A percentile compares a stretch with the other conserved stretches of the same genome.
Conservation (phyloP, 2,797 vertebrate species). For the Florisuga fusca region DNA sequence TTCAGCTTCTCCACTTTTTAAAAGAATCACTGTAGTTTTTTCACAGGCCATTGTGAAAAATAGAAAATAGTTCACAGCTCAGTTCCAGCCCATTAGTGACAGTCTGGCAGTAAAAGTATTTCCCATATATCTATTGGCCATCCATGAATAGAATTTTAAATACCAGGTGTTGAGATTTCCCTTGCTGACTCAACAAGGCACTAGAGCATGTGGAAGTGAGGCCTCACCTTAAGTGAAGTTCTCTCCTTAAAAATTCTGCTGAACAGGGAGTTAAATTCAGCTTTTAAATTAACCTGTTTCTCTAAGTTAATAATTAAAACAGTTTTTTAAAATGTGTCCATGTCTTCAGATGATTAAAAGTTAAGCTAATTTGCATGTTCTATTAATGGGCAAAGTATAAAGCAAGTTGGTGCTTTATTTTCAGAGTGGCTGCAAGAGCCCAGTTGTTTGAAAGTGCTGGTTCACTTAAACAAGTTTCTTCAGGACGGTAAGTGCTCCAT, state of each 20-base stretch:
- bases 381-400: not conserved
- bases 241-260: not conserved
- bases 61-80: not conserved
- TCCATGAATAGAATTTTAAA: not conserved
- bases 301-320: not conserved
- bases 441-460: constrained; percentile 90
- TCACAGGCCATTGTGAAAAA: not conserved
- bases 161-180: not conserved
- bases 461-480: constrained; percentile 76
- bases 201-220: not conserved
- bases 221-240: not conserved
- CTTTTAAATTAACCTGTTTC: not conserved
- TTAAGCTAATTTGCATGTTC: not conserved
- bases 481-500: constrained; percentile 84
- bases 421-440: constrained; percentile 91
- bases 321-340: not conserved
- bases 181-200: not conserved
- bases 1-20: not conserved
- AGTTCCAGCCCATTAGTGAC: not conserved
- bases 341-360: not conserved
- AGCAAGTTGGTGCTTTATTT: constrained; percentile 55
- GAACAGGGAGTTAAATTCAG: not conserved
- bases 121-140: not conserved
- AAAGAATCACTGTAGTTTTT: not conserved
- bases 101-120: not conserved